Percentiles rank a stretch among this genome's conserved stretches.
Evolutionary conservation across 1,140 invertebrate genomes (phyloP).

Genomic region (Thereuonema tuberculata): DNA sequence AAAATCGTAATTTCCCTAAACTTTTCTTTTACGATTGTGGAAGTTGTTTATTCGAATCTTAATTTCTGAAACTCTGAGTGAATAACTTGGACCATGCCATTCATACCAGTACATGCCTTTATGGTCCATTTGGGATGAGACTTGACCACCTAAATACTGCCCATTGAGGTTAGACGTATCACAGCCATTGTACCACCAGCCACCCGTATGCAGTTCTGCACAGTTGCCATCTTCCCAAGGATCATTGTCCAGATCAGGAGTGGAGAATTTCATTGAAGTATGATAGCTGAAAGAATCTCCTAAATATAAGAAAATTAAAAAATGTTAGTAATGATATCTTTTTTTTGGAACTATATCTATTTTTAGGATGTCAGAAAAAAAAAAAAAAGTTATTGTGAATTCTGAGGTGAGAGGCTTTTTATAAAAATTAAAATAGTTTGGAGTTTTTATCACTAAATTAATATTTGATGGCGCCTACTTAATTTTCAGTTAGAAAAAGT

Average conservation of each 20-base stretch:
- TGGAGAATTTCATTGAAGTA: slow-evolving; percentile 54
- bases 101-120: slow-evolving; percentile 46
- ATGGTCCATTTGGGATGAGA: slow-evolving; percentile 36
- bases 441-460: background rate
- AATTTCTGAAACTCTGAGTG: slow-evolving; percentile 39
- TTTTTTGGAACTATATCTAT: background rate
- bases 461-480: background rate
- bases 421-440: background rate
- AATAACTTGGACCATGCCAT: slow-evolving; percentile 40
- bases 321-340: background rate
- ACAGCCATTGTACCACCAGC: slow-evolving; percentile 47
- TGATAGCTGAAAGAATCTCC: slow-evolving; percentile 53
- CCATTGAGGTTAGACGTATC: slow-evolving; percentile 45
- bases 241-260: slow-evolving; percentile 55
- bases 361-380: background rate
- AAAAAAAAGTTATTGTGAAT: background rate
- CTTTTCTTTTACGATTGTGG: background rate
- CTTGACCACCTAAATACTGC: slow-evolving; percentile 39
- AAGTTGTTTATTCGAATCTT: slow-evolving; percentile 32
- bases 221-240: slow-evolving; percentile 52
- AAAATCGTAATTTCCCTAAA: too few species aligned
- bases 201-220: slow-evolving; percentile 44
- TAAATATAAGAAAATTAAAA: slow-evolving; percentile 14
- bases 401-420: background rate
- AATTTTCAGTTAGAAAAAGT: background rate